Base-by-base conservation (phyloP, 2,888 invertebrate genomes). In the Dynastes grantii region DNA sequence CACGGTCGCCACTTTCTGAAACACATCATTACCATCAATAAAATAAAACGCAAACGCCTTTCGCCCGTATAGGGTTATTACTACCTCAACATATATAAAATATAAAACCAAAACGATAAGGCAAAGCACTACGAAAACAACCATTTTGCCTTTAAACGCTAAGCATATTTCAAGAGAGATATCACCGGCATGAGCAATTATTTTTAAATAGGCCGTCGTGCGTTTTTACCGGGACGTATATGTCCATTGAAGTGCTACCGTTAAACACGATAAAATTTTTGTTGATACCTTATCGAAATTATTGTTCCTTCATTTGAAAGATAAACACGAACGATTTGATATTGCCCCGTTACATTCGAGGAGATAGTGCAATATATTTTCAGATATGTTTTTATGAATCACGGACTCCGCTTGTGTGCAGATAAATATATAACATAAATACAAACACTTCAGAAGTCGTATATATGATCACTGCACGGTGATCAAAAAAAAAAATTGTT, bases 1-100 rank as follows among this genome's bases (percentile, higher is more conserved):
- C 29, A 85, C 84, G 78, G 84, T 80, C 68, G 85, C 83, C 83
- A 84, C 86, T 84, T 86, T 87, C 88, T 88, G 83, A 53, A 84
- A 83, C 64, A 81, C 65, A 76, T 80, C 29, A 37, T 71, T 55
- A 58, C 37, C 32, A 37, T 71, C 71, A 78, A 27, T 53, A 45
- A 49, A 71, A 76, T 67, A 76, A 65, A 45, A 53, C 49, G 76
- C 68, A 40, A 27, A 77, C 6, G 22, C 61, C 49, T 45, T 61
- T 61, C 37, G 6, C 13, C 16, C 22, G 27, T 61, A 27, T 9
- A 53, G 16, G 5, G 9, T 8, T n/a, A 70, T 70, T 32, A 29
- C n/a, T 70, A 70, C 70, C 70, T 73, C 61, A 13, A 58, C 27
- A 73, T 58, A 55, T n/a, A 73, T 0, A 16, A 73, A 53, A 16